These are phyloP conservation scores for Encarsia formosa DNA, from an alignment of 2,888 invertebrate genomes.

Conservation along the genomic window DNA sequence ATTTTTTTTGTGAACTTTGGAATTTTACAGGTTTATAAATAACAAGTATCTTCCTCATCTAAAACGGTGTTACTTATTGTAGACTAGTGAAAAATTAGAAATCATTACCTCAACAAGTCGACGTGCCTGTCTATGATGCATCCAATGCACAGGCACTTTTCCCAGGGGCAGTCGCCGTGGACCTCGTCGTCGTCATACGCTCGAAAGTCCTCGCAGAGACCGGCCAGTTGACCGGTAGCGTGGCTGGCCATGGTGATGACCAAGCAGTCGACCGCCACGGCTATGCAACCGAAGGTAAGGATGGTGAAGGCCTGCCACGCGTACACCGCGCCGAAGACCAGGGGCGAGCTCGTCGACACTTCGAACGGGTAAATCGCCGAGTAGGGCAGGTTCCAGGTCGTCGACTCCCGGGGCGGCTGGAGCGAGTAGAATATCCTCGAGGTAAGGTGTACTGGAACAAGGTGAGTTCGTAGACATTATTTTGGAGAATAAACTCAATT, in stretches of 20 bases:
- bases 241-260: slow-evolving; percentile 26
- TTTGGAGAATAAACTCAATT: no score
- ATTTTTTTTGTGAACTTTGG: no score
- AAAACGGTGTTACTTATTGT: no score
- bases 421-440: background rate
- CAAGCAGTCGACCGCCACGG: slow-evolving; percentile 20
- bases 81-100: slow-evolving; percentile 1
- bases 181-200: slow-evolving; percentile 13
- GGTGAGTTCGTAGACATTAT: no score
- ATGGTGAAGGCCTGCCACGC: background rate
- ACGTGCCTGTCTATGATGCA: slow-evolving; percentile 27
- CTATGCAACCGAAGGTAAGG: background rate
- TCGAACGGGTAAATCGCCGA: background rate
- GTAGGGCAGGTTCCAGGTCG: background rate
- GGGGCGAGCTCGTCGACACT: background rate
- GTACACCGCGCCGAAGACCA: background rate
- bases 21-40: no score
- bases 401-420: background rate
- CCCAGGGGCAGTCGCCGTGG: background rate
- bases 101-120: slow-evolving; percentile 15
- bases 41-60: no score
- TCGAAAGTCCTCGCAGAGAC: slow-evolving; percentile 18
- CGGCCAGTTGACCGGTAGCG: slow-evolving; percentile 27
- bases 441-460: background rate
- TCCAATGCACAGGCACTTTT: slow-evolving; percentile 8